Base-by-base conservation (phyloP, 2,113 vertebrate species). In the Osmerus eperlanus region DNA sequence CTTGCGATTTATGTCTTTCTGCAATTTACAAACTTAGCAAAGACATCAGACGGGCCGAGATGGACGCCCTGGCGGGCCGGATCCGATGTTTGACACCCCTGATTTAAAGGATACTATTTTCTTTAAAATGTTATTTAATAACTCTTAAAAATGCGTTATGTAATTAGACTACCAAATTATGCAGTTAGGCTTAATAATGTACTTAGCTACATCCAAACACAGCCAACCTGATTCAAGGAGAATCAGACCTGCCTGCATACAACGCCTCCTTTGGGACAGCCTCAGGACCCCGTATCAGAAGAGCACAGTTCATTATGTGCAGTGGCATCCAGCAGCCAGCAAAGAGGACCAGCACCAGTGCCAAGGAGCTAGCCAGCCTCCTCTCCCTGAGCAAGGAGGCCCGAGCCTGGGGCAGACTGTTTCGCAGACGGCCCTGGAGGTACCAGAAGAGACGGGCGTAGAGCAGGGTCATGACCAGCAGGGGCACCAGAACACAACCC, bases 321-420 rank as follows among this genome's bases (percentile, higher is more conserved):
- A 91, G 81, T 67, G 89, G 88, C 51, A 91, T 81, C 89, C 88
- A 90, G 74, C 88, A 87, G 74, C 67, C 28, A 0, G 83, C 81
- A 66, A 88, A 91, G 36, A 90, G 71, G 62, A 78, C 60, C 5
- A 89, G 87, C 32, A 89, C 81, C 70, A 89, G 78, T 28, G 82
- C 83, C 66, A 91, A 72, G 16, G 88, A 91, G 60, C 77, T 75
- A 62, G 86, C 87, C 61, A 89, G 78, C 75, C 76, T 86, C 72
- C 61, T 79, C 78, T 90, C 87, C 55, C 84, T 81, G 56, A 87
- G 78, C 78, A 85, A 80, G 55, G 82, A 86, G 56, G 70, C 81
- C 36, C 67, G 72, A 3, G 73, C 76, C 15, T 83, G 85, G 2
- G 84, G 81, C 8, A 71, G 56, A 58, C 79, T 85, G 9, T 82